Evolutionary conservation across 2,888 invertebrate species (phyloP).

Genomic region (Agrochola circellaris): DNA sequence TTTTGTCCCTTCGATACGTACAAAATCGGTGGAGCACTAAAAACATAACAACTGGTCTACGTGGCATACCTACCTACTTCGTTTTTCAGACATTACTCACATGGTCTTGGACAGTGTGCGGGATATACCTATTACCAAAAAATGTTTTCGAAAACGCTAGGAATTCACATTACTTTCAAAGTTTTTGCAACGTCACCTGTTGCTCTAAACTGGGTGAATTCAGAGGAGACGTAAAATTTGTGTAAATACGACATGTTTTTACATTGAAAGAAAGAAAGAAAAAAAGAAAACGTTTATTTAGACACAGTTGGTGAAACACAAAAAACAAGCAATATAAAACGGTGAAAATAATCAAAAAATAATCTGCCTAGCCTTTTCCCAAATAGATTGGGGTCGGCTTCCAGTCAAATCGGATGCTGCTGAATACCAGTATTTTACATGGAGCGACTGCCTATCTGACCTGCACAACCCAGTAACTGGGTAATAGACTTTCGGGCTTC

Average conservation of each 20-base stretch:
- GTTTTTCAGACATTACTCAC: not conserved
- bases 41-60: not conserved
- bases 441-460: no score
- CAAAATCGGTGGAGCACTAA: not conserved
- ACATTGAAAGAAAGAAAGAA: no score
- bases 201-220: not conserved
- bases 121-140: not conserved
- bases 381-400: no score
- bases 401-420: no score
- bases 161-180: not conserved
- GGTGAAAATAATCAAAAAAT: no score
- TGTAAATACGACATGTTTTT: not conserved
- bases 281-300: no score
- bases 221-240: not conserved
- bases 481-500: no score
- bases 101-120: not conserved
- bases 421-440: no score
- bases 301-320: no score
- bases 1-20: not conserved
- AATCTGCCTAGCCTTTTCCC: no score
- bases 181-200: conserved; percentile 14
- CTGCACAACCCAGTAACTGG: no score
- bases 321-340: no score
- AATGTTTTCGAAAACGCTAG: not conserved
- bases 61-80: not conserved